These are phyloP conservation scores for Enteromius treurensis DNA, from an alignment of 2,797 vertebrate genomes.

Conservation along the genomic window DNA sequence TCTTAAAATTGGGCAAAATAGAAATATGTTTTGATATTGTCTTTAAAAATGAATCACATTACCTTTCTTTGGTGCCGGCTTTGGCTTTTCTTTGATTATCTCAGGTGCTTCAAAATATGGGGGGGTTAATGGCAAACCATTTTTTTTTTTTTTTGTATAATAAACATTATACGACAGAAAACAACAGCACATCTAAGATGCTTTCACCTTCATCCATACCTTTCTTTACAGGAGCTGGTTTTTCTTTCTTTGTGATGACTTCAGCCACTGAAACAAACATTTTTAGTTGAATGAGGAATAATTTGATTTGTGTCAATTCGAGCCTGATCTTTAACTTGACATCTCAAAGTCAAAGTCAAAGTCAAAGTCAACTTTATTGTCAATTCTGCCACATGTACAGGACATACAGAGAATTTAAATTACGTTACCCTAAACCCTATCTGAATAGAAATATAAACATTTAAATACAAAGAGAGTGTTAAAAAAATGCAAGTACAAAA, in stretches of 20 bases:
- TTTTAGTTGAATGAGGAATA: background rate
- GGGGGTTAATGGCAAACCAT: constrained; percentile 1
- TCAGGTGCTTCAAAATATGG: constrained; percentile 30
- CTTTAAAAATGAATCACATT: background rate
- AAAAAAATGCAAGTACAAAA: too few relatives aligned
- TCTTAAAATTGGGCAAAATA: background rate
- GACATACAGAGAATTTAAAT: too few relatives aligned
- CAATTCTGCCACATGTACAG: too few relatives aligned
- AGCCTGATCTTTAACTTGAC: background rate
- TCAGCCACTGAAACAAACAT: constrained; percentile 20
- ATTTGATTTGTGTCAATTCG: background rate
- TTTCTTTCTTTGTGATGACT: constrained; percentile 49
- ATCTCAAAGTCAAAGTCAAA: too few relatives aligned
- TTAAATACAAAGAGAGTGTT: too few relatives aligned
- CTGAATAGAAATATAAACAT: too few relatives aligned
- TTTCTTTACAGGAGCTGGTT: constrained; percentile 62
- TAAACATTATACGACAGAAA: background rate
- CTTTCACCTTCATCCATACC: constrained; percentile 49
- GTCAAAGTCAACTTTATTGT: too few relatives aligned
- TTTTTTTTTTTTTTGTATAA: too few relatives aligned
- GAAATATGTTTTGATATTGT: background rate
- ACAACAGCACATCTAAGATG: background rate
- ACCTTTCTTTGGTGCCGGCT: constrained; percentile 43
- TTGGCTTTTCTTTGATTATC: constrained; percentile 44
- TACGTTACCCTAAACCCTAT: too few relatives aligned